Base-by-base conservation (phyloP, 1,140 invertebrate species). In the Drosophila carrolli region DNA sequence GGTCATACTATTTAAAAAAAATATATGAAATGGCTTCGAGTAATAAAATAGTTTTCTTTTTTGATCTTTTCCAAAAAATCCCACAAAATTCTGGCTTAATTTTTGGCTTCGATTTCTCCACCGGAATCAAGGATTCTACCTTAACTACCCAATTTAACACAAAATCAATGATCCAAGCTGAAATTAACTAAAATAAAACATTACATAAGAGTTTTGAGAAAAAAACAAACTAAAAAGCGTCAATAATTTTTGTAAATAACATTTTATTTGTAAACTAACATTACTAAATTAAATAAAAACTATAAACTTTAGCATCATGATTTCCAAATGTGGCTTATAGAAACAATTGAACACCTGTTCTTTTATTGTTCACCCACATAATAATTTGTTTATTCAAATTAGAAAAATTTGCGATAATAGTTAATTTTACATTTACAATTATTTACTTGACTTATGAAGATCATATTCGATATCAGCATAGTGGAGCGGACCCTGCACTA, bases 381-480 rank as follows among this genome's bases (percentile, higher is more conserved):
- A 88, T 88, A 88, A 89, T 88, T 88, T 88, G 81, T 88, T 88
- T 88, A 88, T 88, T 83, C 83, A 88, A 88, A 88, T 88, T 89
- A 88, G 80, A 88, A 88, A 88, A 85, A 78, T 59, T 81, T 67
- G 72, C 74, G 67, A 66, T 88, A 89, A 88, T 70, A 83, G 72
- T 79, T 80, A 74, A 74, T 63, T 27, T 89, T 88, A 88, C 59
- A 88, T 82, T 66, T 86, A 86, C 84, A 89, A 67, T 89, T 83
- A 80, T 67, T 80, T 79, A 82, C 71, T 75, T 78, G 71, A 83
- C 83, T 83, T 79, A 77, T 89, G 84, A 86, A 89, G 83, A 86
- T 86, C 82, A 67, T 84, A 65, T 76, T 59, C 47, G 66, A 78
- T 79, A 71, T 75, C 65, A 72, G 78, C 60, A 85, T 77, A 71